These are phyloP conservation scores for Baronia brevicornis DNA, from an alignment of 2,888 invertebrate genomes.

Conservation along the genomic window DNA sequence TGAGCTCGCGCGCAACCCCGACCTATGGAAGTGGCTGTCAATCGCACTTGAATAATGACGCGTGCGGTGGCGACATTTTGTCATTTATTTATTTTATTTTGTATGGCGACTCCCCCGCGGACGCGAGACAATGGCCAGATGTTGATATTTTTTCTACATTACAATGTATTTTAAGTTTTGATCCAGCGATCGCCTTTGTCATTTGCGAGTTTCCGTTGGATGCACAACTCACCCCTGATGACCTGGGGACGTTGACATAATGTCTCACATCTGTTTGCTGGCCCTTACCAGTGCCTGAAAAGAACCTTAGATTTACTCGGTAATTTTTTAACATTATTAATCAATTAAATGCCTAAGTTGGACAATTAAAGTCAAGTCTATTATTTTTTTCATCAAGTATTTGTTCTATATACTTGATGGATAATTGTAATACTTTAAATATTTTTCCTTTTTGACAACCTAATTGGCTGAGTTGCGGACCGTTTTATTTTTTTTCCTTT, in stretches of 20 bases:
- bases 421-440: too few relatives aligned
- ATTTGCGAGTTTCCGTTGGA: conserved; percentile 51
- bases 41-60: conserved; percentile 71
- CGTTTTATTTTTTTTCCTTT: too few relatives aligned
- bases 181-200: conserved; percentile 44
- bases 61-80: conserved; percentile 72
- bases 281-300: background rate
- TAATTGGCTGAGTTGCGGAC: too few relatives aligned
- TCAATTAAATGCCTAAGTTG: too few relatives aligned
- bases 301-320: too few relatives aligned
- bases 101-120: conserved; percentile 56
- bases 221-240: conserved; percentile 14
- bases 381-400: too few relatives aligned
- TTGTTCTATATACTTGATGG: too few relatives aligned
- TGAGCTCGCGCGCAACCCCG: conserved; percentile 37
- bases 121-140: conserved; percentile 67
- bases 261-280: conserved; percentile 20
- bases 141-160: conserved; percentile 69
- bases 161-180: conserved; percentile 62
- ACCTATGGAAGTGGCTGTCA: conserved; percentile 69
- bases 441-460: too few relatives aligned
- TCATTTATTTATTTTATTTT: conserved; percentile 61
- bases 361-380: too few relatives aligned
- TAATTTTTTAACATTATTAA: too few relatives aligned
- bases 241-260: conserved; percentile 19